Evolutionary conservation across 92 coral and sea anemone species (phyloP).

Genomic region (Palythoa heliodiscus): DNA sequence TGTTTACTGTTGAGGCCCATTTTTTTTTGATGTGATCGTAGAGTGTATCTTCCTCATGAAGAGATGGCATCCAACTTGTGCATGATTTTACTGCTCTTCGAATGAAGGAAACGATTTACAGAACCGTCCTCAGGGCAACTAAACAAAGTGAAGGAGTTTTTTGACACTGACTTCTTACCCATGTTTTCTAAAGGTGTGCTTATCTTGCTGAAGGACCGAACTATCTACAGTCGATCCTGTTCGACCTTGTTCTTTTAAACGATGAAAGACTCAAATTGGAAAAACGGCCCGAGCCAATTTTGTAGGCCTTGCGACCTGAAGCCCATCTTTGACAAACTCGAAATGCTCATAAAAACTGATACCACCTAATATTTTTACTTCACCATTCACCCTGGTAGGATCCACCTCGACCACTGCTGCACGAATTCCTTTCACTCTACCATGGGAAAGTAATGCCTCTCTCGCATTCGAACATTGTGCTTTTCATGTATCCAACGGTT

Average conservation of each 20-base stretch:
- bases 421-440: constrained; percentile 49
- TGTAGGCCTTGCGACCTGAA: constrained; percentile 20
- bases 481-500: constrained; percentile 35
- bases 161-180: constrained; percentile 6
- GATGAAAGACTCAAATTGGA: constrained; percentile 22
- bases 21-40: constrained; percentile 43
- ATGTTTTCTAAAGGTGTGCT: constrained; percentile 14
- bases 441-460: constrained; percentile 42
- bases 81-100: constrained; percentile 41
- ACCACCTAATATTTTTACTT: constrained; percentile 16
- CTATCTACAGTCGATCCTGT: constrained; percentile 14
- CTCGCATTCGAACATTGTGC: constrained; percentile 48
- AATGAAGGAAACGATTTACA: constrained; percentile 34
- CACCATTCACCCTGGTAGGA: constrained; percentile 23
- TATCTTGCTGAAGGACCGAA: constrained; percentile 11
- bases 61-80: constrained; percentile 32
- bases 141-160: constrained; percentile 15
- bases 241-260: constrained; percentile 23
- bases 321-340: constrained; percentile 5
- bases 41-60: constrained; percentile 43
- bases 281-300: constrained; percentile 12
- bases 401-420: constrained; percentile 49
- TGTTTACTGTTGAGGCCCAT: constrained; percentile 43
- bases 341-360: constrained; percentile 7
- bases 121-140: constrained; percentile 41